These are phyloP conservation scores for Drosophila limbata DNA, from an alignment of 2,888 invertebrate genomes.

Conservation along the genomic window DNA sequence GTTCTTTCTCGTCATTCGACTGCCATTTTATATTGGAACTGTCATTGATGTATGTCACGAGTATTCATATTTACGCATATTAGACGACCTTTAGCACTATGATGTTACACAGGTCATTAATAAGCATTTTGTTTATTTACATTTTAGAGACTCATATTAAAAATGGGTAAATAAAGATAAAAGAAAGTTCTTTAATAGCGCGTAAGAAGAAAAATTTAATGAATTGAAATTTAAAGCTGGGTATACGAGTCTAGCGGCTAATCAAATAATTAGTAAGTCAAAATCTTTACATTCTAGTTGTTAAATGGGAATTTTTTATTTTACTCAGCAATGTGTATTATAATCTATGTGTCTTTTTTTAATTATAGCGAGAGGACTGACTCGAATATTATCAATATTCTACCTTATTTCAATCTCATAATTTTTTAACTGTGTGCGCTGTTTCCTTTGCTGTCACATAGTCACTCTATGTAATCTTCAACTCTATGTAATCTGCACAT, in stretches of 20 bases:
- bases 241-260: no score
- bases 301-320: not conserved
- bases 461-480: not conserved
- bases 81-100: no score
- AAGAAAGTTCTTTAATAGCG: no score
- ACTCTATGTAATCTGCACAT: not conserved
- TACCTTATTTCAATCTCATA: not conserved
- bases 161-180: no score
- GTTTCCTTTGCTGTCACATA: not conserved
- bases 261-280: no score
- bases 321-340: not conserved
- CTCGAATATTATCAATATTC: not conserved
- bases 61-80: no score
- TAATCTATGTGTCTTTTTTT: constrained; percentile 7
- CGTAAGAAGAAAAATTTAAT: not conserved
- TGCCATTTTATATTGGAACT: no score
- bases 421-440: not conserved
- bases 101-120: no score
- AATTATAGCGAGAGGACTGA: not conserved
- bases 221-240: not conserved
- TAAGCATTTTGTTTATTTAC: no score
- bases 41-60: no score
- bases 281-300: not conserved
- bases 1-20: not conserved
- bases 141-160: no score